Evolutionary conservation across 2,113 vertebrate genomes (phyloP).

Genomic region (Grammomys dolichurus): DNA sequence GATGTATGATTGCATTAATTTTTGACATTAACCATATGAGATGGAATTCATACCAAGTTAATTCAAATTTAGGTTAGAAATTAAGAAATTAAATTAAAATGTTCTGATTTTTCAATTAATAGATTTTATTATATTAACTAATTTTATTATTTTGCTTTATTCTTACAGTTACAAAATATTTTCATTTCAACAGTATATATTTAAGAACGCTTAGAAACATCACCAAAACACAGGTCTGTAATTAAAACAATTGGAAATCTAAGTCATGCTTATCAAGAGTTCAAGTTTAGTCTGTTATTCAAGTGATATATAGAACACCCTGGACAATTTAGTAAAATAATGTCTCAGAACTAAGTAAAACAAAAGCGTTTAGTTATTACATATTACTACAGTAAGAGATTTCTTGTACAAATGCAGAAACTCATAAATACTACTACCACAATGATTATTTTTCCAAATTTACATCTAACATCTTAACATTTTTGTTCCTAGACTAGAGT

Average conservation of each 20-base stretch:
- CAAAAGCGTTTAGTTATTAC: neutral
- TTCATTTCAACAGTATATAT: neutral
- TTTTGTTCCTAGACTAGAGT: neutral
- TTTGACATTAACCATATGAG: neutral
- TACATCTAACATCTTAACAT: neutral
- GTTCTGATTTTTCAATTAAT: neutral
- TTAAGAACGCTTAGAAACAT: neutral
- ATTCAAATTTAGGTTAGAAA: neutral
- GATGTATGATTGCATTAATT: neutral
- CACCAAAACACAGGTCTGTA: neutral
- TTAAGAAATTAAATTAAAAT: neutral
- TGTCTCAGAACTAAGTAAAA: neutral
- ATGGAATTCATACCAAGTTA: neutral
- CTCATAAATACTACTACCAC: neutral
- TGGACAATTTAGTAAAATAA: neutral
- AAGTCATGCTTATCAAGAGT: neutral
- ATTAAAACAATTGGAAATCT: neutral
- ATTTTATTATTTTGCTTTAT: neutral
- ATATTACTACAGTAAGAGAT: neutral
- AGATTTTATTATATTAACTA: neutral
- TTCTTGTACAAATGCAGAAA: neutral
- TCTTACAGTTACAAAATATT: neutral
- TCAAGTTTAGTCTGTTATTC: neutral
- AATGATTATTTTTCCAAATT: neutral
- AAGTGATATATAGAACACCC: neutral